phyloP scores from a whole-genome alignment of 2,888 invertebrate genomes.

The Zaprionus obscuricornis region DNA sequence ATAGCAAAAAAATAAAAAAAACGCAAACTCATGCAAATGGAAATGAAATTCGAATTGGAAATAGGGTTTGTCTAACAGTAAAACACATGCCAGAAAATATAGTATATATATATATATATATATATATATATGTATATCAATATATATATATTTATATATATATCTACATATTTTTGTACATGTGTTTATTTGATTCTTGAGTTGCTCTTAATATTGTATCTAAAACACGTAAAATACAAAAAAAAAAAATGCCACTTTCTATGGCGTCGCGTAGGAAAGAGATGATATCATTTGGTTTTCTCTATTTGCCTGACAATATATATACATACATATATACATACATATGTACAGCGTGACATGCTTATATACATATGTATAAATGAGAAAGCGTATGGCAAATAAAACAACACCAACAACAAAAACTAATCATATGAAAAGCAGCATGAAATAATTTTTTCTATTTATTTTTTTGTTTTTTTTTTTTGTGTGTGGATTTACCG shows the following conservation, averaged over 20 bases:
- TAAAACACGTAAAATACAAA: conserved; percentile 7
- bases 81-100: conserved; percentile 5
- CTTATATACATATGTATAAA: conserved; percentile 7
- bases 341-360: no score
- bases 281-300: conserved; percentile 62
- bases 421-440: conserved; percentile 9
- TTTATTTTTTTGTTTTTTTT: no score
- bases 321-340: neutral
- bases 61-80: conserved; percentile 17
- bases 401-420: conserved; percentile 6
- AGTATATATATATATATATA: neutral
- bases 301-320: conserved; percentile 19
- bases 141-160: neutral
- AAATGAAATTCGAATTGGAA: no score
- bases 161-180: neutral
- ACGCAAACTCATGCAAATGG: conserved; percentile 32
- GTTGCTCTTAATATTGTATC: conserved; percentile 15
- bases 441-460: no score
- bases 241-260: conserved; percentile 27
- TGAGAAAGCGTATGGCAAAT: conserved; percentile 44
- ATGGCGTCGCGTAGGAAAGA: conserved; percentile 37
- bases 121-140: neutral
- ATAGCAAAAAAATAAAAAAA: conserved; percentile 44
- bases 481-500: no score
- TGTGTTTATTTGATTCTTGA: conserved; percentile 1